Percentiles rank a stretch among this genome's conserved stretches.
Conservation (phyloP, 1,140 invertebrate species). For the Orius insidiosus region DNA sequence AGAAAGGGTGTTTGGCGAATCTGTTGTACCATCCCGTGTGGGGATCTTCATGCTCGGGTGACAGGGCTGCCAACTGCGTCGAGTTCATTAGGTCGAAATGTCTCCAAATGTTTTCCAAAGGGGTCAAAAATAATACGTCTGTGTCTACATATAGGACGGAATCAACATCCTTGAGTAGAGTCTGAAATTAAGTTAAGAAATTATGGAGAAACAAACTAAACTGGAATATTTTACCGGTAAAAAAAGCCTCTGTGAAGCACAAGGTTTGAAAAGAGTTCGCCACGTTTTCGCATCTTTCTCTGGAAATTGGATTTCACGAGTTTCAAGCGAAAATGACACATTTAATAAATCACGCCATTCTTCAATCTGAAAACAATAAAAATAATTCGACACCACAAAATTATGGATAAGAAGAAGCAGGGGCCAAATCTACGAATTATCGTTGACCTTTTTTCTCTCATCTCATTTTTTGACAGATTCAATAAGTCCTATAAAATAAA, state of each 20-base stretch:
- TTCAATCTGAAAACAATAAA: too few relatives aligned
- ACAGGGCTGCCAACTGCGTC: conserved; percentile 69
- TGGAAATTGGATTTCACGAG: conserved; percentile 65
- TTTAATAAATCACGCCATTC: conserved; percentile 50
- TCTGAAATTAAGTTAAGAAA: conserved; percentile 45
- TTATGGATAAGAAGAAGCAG: too few relatives aligned
- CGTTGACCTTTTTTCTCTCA: too few relatives aligned
- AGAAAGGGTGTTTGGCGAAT: conserved; percentile 88
- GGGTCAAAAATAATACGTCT: conserved; percentile 71
- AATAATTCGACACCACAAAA: too few relatives aligned
- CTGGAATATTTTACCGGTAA: conserved; percentile 51
- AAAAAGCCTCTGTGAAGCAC: conserved; percentile 80
- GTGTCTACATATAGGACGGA: conserved; percentile 86
- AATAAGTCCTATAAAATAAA: too few relatives aligned
- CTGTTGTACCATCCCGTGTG: conserved; percentile 90
- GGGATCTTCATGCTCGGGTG: conserved; percentile 78
- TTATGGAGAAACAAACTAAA: conserved; percentile 14
- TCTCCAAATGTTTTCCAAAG: conserved; percentile 64
- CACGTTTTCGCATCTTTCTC: conserved; percentile 50
- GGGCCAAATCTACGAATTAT: too few relatives aligned
- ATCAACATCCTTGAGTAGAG: conserved; percentile 58
- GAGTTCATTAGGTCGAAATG: conserved; percentile 70
- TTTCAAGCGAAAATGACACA: conserved; percentile 48
- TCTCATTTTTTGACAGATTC: too few relatives aligned
- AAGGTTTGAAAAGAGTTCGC: conserved; percentile 80